Evolutionary conservation across 2,888 invertebrate species (phyloP), one percentile per base, ranked within the genome.

Genomic region (Eupithecia exiguata): DNA sequence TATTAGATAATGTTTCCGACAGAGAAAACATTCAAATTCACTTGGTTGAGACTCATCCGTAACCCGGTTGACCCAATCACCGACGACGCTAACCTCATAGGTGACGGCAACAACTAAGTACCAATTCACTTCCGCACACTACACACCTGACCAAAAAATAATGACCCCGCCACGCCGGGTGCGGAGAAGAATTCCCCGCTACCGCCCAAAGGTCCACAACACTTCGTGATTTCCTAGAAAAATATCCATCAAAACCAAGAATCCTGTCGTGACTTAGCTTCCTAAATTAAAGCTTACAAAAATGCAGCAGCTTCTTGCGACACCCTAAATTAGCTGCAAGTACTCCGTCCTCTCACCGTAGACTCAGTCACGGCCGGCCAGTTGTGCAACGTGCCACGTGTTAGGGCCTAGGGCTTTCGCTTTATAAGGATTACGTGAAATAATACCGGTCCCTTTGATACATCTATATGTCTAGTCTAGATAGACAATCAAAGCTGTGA

Each of bases 301-400:
- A 73, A 73, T 76, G 73, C 70, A 67, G 66, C 30, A 71, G 70
- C 43, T 53, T n/a, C 61, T 76, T 76, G 76, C 69, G 69, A 76
- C 66, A 76, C 69, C 73, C 76, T 76, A 71, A 73, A 73, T 73
- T 70, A 67, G 68, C 69, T 65, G 21, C 61, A 30, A 18, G 62
- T 68, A 71, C 35, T 36, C 58, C 36, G 75, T 68, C 73, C 76
- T 76, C 73, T 76, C 76, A 71, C 76, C 69, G 46, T 70, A 70
- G 70, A 68, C 58, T 67, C 74, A 75, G 76, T 76, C 76, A 76
- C 71, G 76, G 76, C 62, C 76, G 73, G 73, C 49, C 61, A 14
- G 76, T 76, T 76, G 73, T 40, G 70, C 49, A 76, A 76, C 66
- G 30, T 25, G 21, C 71, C 76, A 76, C 76, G 76, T 76, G 72